These are phyloP conservation scores for Hippocampus zosterae DNA, from an alignment of 2,113 vertebrate species.

Conservation along the genomic window DNA sequence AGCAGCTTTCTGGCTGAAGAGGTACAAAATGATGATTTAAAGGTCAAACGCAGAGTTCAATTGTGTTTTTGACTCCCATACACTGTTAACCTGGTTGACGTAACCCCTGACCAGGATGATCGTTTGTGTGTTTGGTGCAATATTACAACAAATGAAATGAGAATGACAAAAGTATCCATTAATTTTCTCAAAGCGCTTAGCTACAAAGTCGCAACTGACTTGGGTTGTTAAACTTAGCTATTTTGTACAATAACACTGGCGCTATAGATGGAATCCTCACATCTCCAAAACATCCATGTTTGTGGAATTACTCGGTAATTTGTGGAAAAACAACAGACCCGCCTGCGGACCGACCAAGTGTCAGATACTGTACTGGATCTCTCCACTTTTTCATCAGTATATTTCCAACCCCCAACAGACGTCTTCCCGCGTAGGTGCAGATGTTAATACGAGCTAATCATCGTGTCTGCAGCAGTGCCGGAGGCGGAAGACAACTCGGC, in stretches of 20 bases:
- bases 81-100: constrained; percentile 11
- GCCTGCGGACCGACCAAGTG: too few relatives aligned
- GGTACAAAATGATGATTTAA: constrained; percentile 17
- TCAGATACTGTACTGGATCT: constrained; percentile 1
- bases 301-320: too few relatives aligned
- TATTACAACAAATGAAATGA: not conserved
- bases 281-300: too few relatives aligned
- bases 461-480: constrained; percentile 25
- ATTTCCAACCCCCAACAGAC: constrained; percentile 28
- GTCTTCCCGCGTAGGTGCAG: constrained; percentile 28
- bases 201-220: too few relatives aligned
- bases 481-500: constrained; percentile 28
- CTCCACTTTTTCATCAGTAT: constrained; percentile 13
- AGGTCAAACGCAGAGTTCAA: constrained; percentile 13
- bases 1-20: constrained; percentile 17
- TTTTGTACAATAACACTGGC: not conserved
- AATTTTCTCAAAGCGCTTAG: too few relatives aligned
- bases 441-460: constrained; percentile 56
- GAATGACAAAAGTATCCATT: not conserved
- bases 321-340: too few relatives aligned
- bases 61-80: constrained; percentile 1
- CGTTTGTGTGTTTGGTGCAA: not conserved
- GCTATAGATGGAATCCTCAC: not conserved
- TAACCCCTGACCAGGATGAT: not conserved
- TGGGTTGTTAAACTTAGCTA: not conserved